Evolutionary conservation across 2,888 invertebrate genomes (phyloP).

Genomic region (Phytoseiulus persimilis): DNA sequence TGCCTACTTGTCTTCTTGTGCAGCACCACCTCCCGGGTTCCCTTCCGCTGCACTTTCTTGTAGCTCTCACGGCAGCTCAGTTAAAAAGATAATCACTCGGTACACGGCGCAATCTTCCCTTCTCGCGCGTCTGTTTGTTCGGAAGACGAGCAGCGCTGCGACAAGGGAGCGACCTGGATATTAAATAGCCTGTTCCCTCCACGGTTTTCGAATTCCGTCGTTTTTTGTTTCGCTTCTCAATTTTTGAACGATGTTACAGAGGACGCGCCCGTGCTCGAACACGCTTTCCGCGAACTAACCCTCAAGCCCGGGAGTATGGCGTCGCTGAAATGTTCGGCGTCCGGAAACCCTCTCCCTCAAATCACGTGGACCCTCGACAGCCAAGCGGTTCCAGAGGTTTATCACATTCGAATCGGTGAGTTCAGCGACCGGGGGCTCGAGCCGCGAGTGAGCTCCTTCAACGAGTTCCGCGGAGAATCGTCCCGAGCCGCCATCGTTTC

Average conservation of each 20-base stretch:
- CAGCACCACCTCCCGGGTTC: neutral
- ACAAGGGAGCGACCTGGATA: neutral
- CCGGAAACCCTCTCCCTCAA: slow-evolving; percentile 46
- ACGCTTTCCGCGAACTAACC: slow-evolving; percentile 44
- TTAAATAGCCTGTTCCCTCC: neutral
- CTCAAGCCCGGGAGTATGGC: slow-evolving; percentile 44
- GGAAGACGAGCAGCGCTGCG: neutral
- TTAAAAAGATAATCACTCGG: neutral
- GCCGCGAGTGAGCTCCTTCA: neutral
- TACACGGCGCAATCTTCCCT: neutral
- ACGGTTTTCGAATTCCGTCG: neutral
- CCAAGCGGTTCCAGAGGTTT: slow-evolving; percentile 46
- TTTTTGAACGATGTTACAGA: slow-evolving; percentile 42
- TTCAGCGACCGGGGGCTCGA: neutral
- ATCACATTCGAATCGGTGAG: slow-evolving; percentile 45
- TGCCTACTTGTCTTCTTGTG: neutral
- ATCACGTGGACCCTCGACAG: slow-evolving; percentile 48
- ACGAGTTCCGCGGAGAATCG: too few species aligned
- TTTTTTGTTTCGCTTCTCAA: too few species aligned
- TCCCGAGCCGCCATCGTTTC: too few species aligned
- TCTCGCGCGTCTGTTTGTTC: neutral
- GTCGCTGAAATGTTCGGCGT: slow-evolving; percentile 45
- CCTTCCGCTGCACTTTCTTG: neutral
- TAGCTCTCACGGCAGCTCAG: neutral
- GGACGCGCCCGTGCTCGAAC: slow-evolving; percentile 43